A percentile compares a stretch with the other conserved stretches of the same genome.
Evolutionary conservation across 2,797 vertebrate genomes (phyloP).

Genomic region (Falco rusticolus): DNA sequence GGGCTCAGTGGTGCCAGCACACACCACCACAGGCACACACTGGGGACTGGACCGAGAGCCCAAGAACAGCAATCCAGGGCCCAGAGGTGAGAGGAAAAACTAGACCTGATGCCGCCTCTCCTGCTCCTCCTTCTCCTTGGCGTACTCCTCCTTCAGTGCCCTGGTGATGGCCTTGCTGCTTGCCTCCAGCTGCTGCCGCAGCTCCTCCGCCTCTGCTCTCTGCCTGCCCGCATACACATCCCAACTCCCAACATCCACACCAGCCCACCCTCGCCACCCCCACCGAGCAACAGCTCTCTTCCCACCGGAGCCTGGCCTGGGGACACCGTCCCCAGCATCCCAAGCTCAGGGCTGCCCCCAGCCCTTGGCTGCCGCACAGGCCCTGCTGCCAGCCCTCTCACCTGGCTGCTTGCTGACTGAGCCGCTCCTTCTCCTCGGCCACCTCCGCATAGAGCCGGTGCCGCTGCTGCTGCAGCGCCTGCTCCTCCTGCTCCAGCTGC

Average conservation of each 20-base stretch:
- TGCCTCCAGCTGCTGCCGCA: slow-evolving; percentile 87
- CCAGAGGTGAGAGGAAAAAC: background rate
- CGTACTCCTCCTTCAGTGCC: slow-evolving; percentile 85
- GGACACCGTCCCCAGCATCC: background rate
- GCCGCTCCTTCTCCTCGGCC: slow-evolving; percentile 89
- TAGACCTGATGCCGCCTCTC: slow-evolving; percentile 90
- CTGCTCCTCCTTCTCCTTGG: slow-evolving; percentile 88
- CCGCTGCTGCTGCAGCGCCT: slow-evolving; percentile 88
- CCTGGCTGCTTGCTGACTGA: slow-evolving; percentile 88
- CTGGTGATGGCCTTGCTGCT: slow-evolving; percentile 81
- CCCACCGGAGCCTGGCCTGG: fast-evolving
- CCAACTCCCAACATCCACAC: fast-evolving
- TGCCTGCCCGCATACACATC: slow-evolving; percentile 79
- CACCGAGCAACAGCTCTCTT: background rate
- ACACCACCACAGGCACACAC: fast-evolving
- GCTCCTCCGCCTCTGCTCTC: slow-evolving; percentile 86
- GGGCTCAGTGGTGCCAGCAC: background rate
- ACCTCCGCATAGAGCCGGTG: slow-evolving; percentile 88
- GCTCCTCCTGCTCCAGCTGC: slow-evolving; percentile 92
- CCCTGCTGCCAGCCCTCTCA: slow-evolving; percentile 40
- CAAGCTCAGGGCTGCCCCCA: background rate
- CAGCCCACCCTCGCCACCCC: fast-evolving
- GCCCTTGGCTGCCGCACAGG: fast-evolving
- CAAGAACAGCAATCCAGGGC: background rate
- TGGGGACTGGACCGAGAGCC: too few relatives aligned